These are phyloP conservation scores for Eutrigla gurnardus DNA, from an alignment of 2,797 vertebrate genomes.

Conservation along the genomic window DNA sequence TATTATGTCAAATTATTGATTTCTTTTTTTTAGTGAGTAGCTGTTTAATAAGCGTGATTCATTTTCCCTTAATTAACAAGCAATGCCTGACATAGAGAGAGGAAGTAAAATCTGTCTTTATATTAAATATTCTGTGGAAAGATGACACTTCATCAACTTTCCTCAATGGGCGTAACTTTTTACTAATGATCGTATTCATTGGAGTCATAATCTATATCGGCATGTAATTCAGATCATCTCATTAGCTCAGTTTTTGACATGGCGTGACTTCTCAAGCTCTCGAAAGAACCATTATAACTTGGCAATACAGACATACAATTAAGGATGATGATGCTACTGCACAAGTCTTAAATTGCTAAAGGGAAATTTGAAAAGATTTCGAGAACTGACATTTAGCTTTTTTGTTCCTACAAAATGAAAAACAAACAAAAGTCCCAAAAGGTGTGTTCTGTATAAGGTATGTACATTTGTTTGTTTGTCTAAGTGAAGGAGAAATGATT, in stretches of 20 bases:
- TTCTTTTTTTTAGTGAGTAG: too few relatives aligned
- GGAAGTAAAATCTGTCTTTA: neutral
- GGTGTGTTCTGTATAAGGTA: too few relatives aligned
- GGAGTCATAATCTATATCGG: neutral
- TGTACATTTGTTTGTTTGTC: neutral
- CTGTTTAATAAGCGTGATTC: neutral
- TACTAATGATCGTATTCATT: neutral
- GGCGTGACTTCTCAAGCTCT: neutral
- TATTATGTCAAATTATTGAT: too few relatives aligned
- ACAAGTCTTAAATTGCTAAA: neutral
- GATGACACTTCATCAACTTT: neutral
- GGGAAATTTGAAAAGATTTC: neutral
- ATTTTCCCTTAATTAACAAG: neutral
- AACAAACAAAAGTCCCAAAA: neutral
- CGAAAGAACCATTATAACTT: neutral
- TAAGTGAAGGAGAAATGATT: slow-evolving; percentile 3
- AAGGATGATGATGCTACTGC: neutral
- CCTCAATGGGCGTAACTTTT: neutral
- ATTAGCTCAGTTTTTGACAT: neutral
- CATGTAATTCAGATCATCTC: neutral
- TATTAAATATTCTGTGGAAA: neutral
- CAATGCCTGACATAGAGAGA: neutral
- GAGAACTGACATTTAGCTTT: neutral
- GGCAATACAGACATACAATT: neutral
- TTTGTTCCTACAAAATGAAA: neutral